These are phyloP conservation scores for Characodon lateralis DNA, from an alignment of 2,797 vertebrate species.

Conservation along the genomic window DNA sequence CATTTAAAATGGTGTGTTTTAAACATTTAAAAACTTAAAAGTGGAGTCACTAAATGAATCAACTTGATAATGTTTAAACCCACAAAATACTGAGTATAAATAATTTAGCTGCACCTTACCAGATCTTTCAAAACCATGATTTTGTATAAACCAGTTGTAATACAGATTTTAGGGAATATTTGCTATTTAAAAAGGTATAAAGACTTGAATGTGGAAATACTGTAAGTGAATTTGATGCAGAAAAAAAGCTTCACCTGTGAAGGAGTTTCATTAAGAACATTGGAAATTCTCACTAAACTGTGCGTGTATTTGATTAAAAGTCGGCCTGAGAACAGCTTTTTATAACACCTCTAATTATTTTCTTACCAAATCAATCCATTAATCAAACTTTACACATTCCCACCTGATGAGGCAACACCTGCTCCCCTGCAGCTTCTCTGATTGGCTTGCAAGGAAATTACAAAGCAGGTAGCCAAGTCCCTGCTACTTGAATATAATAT, in stretches of 20 bases:
- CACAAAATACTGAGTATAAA: neutral
- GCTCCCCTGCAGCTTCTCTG: constrained; percentile 36
- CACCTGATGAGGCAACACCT: constrained; percentile 14
- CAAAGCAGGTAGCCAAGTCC: constrained; percentile 9
- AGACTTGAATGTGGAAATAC: neutral
- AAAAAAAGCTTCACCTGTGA: neutral
- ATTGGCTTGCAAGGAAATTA: constrained; percentile 35
- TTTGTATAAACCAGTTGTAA: neutral
- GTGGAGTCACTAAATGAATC: neutral
- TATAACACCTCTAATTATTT: constrained; percentile 15
- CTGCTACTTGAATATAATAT: constrained; percentile 14
- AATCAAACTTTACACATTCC: constrained; percentile 34
- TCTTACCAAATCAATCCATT: constrained; percentile 18
- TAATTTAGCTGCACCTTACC: neutral
- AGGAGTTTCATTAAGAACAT: neutral
- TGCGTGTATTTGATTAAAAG: neutral
- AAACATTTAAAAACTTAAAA: neutral
- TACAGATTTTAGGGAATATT: neutral
- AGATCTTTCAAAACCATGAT: neutral
- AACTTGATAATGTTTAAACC: neutral
- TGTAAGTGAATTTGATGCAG: neutral
- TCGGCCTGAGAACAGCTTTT: neutral
- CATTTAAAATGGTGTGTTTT: neutral
- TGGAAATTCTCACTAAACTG: constrained; percentile 5
- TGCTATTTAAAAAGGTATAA: neutral